Evolutionary conservation across 2,888 invertebrate genomes (phyloP).

Genomic region (Lithosia quadra): DNA sequence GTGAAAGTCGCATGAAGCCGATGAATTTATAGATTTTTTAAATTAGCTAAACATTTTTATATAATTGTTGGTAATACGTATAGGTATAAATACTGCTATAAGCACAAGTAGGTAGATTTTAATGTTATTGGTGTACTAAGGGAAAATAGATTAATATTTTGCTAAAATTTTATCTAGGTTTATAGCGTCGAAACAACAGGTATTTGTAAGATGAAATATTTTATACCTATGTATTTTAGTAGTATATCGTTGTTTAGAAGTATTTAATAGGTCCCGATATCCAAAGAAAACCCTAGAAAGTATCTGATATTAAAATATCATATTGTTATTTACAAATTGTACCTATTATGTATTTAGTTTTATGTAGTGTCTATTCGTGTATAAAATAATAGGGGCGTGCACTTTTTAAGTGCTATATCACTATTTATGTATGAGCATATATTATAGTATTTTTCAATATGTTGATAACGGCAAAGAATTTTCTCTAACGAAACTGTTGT

Average conservation of each 20-base stretch:
- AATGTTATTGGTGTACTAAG: slow-evolving; percentile 29
- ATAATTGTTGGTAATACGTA: slow-evolving; percentile 37
- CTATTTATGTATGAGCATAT: background rate
- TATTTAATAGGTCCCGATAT: slow-evolving; percentile 26
- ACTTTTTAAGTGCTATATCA: background rate
- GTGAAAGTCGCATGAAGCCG: slow-evolving; percentile 50
- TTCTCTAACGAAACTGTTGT: background rate
- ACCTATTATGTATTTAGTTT: slow-evolving; percentile 36
- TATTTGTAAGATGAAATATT: slow-evolving; percentile 37
- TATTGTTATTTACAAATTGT: slow-evolving; percentile 36
- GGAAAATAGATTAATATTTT: slow-evolving; percentile 23
- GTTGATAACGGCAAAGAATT: background rate
- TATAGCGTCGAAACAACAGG: slow-evolving; percentile 34
- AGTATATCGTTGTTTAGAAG: slow-evolving; percentile 33
- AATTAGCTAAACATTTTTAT: slow-evolving; percentile 24
- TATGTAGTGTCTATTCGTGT: slow-evolving; percentile 29
- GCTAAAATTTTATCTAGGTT: slow-evolving; percentile 41
- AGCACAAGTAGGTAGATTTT: slow-evolving; percentile 42
- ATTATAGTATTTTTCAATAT: background rate
- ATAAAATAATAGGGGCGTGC: slow-evolving; percentile 3
- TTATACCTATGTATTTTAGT: slow-evolving; percentile 15
- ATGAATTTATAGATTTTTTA: slow-evolving; percentile 38
- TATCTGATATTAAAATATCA: slow-evolving; percentile 3
- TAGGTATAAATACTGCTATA: slow-evolving; percentile 46
- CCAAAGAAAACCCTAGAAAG: slow-evolving; percentile 19